A percentile compares a stretch with the other conserved stretches of the same genome.
Conservation (phyloP, 2,113 vertebrate species). For the Pleuronectes platessa region DNA sequence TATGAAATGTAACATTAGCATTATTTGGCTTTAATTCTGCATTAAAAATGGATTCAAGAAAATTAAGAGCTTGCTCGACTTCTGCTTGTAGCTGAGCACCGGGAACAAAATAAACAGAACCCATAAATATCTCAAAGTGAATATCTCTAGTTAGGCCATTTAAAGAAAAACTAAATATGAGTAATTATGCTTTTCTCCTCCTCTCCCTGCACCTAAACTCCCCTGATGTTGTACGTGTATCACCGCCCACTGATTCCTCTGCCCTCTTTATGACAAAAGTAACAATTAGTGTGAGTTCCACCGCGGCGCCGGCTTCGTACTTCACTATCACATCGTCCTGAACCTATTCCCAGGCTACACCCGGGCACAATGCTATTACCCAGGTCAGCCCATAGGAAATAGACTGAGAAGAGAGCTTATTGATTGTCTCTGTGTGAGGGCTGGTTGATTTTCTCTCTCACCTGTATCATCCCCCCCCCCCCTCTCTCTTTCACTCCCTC, state of each 20-base stretch:
- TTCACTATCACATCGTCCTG: conserved; percentile 54
- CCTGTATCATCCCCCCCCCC: conserved; percentile 35
- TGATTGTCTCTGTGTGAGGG: conserved; percentile 73
- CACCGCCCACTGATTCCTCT: conserved; percentile 50
- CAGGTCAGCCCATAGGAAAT: conserved; percentile 71
- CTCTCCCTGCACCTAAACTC: conserved; percentile 14
- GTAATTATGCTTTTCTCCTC: conserved; percentile 16
- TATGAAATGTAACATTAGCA: too few relatives aligned
- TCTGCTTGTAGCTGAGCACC: too few relatives aligned
- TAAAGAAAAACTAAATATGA: conserved; percentile 2
- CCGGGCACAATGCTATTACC: conserved; percentile 66
- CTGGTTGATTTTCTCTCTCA: conserved; percentile 68
- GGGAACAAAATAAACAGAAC: not conserved
- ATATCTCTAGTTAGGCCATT: not conserved
- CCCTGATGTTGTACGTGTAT: conserved; percentile 14
- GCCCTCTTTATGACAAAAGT: conserved; percentile 65
- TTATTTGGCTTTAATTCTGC: too few relatives aligned
- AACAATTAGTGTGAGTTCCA: conserved; percentile 70
- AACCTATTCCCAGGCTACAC: conserved; percentile 60
- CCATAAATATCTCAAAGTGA: not conserved
- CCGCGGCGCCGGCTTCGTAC: conserved; percentile 47
- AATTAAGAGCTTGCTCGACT: too few relatives aligned
- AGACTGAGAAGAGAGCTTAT: conserved; percentile 74
- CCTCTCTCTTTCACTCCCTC: conserved; percentile 46
- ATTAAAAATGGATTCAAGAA: too few relatives aligned